phyloP scores from a whole-genome alignment of 2,113 vertebrate genomes.

The Ailuropoda melanoleuca region DNA sequence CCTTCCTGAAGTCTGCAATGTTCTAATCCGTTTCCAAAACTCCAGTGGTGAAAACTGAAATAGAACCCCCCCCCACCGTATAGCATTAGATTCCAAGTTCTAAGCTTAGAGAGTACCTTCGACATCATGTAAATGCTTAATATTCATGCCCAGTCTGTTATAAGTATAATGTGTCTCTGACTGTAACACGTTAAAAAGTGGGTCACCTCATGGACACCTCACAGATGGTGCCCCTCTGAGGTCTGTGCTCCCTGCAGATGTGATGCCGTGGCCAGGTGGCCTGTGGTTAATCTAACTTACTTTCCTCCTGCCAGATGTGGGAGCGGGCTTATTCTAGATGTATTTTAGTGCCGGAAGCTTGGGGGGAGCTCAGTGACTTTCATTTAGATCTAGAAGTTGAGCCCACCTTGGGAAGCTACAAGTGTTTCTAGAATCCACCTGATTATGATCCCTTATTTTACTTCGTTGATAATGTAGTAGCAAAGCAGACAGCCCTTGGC shows the following conservation, averaged over 20 bases:
- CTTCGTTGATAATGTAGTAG: background rate
- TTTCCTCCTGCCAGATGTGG: background rate
- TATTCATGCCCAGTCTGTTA: background rate
- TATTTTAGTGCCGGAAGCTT: background rate
- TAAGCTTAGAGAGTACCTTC: background rate
- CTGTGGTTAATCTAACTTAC: background rate
- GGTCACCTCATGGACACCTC: background rate
- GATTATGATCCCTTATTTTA: background rate
- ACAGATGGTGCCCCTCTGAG: background rate
- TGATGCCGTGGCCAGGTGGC: accelerated
- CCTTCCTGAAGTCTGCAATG: background rate
- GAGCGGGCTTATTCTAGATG: background rate
- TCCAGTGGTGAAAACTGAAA: background rate
- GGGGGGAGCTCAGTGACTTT: background rate
- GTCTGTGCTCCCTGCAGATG: background rate
- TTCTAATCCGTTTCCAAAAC: slow-evolving; percentile 12
- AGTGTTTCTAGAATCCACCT: background rate
- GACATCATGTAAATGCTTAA: background rate
- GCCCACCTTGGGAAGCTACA: background rate
- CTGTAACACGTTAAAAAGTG: background rate
- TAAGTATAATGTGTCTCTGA: background rate
- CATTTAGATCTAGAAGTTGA: background rate
- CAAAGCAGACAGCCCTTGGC: background rate
- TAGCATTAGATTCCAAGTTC: background rate
- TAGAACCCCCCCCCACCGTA: background rate